Evolutionary conservation across 2,113 vertebrate genomes (phyloP).

Genomic region (Sturnus vulgaris): DNA sequence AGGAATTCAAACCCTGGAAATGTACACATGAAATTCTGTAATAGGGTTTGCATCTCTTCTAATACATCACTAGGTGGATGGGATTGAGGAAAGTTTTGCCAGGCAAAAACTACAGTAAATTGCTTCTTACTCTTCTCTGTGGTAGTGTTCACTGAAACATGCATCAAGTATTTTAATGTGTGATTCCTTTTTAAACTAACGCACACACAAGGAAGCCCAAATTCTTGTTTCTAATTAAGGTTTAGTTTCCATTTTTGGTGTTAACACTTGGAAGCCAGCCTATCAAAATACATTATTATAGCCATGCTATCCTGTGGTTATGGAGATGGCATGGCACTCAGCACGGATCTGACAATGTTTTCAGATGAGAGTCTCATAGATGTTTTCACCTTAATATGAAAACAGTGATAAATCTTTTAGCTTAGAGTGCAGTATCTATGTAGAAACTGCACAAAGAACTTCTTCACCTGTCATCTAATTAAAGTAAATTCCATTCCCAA

Average conservation of each 20-base stretch:
- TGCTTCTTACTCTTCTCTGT: slow-evolving; percentile 5
- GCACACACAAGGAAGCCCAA: neutral
- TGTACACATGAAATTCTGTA: neutral
- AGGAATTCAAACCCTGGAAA: neutral
- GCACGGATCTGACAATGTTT: neutral
- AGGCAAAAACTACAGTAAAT: slow-evolving; percentile 28
- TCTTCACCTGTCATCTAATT: neutral
- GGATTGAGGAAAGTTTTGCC: neutral
- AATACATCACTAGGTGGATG: neutral
- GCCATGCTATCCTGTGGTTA: neutral
- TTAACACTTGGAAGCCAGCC: neutral
- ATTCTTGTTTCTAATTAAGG: neutral
- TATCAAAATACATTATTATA: neutral
- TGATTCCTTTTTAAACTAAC: neutral
- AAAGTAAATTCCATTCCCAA: neutral
- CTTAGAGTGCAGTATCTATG: neutral
- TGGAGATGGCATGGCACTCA: neutral
- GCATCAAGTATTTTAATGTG: neutral
- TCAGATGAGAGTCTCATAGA: neutral
- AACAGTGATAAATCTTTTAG: neutral
- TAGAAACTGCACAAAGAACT: neutral
- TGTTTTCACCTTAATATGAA: neutral
- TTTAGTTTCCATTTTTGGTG: neutral
- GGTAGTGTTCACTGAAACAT: neutral
- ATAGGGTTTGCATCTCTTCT: neutral